A percentile compares a stretch with the other conserved stretches of the same genome.
Evolutionary conservation across 2,797 vertebrate species (phyloP).

Genomic region (Melanotaenia parkinsoni): DNA sequence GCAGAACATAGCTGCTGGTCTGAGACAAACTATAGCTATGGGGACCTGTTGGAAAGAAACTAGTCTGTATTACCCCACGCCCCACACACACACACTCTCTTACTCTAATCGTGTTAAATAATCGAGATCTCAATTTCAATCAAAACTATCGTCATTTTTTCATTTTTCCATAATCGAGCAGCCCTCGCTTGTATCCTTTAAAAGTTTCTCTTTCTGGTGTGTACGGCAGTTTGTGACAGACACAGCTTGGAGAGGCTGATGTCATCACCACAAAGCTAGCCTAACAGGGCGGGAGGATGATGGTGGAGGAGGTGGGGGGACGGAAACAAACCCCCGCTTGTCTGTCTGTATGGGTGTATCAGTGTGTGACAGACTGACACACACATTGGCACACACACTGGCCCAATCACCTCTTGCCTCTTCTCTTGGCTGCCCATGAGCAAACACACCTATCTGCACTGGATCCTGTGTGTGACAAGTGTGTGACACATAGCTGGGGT

Average conservation of each 20-base stretch:
- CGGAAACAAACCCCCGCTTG: conserved; percentile 67
- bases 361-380: conserved; percentile 39
- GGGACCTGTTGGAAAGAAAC: no score
- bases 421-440: conserved; percentile 57
- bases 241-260: conserved; percentile 72
- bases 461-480: conserved; percentile 34
- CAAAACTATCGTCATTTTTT: no score
- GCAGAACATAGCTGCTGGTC: no score
- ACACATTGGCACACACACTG: conserved; percentile 22
- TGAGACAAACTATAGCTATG: no score
- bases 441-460: conserved; percentile 53
- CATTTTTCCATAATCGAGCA: no score
- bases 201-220: conserved; percentile 24
- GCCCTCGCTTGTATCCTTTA: no score
- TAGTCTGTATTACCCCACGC: no score
- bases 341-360: conserved; percentile 60
- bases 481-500: conserved; percentile 20
- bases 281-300: background rate
- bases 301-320: background rate
- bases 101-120: no score
- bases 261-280: conserved; percentile 65
- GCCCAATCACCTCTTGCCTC: conserved; percentile 57
- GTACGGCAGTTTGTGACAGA: conserved; percentile 68
- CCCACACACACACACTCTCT: no score
- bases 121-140: no score